These are phyloP conservation scores for Percina caprodes DNA, from an alignment of 2,113 vertebrate species.

Conservation along the genomic window DNA sequence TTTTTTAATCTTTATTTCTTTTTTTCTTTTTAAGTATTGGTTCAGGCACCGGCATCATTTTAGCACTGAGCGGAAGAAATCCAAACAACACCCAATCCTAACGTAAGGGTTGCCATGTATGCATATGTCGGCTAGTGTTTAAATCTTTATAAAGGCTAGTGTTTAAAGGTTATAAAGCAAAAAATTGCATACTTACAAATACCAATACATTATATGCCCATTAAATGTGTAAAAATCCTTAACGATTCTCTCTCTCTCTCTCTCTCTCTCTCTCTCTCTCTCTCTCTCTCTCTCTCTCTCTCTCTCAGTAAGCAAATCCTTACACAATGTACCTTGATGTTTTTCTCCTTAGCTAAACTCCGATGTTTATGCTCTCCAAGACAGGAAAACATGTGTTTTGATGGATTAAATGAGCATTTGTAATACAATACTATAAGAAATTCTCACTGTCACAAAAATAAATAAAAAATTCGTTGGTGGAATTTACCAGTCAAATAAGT, in stretches of 20 bases:
- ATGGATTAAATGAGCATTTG: not conserved
- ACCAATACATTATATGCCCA: not conserved
- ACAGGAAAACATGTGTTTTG: not conserved
- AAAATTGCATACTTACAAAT: not conserved
- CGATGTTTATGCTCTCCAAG: not conserved
- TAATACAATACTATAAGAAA: not conserved
- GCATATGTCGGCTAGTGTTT: not conserved
- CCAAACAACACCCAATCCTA: too few species aligned
- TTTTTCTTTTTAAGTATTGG: not conserved
- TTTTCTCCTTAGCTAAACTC: not conserved
- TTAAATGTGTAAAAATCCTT: not conserved
- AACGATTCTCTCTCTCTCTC: too few species aligned
- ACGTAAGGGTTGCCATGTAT: not conserved
- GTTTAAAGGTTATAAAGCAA: too few species aligned
- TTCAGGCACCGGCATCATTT: too few species aligned
- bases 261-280: too few species aligned
- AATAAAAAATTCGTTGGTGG: too few species aligned
- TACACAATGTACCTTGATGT: not conserved
- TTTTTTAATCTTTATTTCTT: too few species aligned
- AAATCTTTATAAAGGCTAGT: too few species aligned
- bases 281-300: too few species aligned
- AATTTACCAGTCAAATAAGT: not conserved
- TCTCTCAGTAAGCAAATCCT: not conserved
- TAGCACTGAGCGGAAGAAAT: too few species aligned
- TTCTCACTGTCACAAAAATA: too few species aligned